Conservation (phyloP, 2,113 vertebrate species). For the Apteryx mantelli region DNA sequence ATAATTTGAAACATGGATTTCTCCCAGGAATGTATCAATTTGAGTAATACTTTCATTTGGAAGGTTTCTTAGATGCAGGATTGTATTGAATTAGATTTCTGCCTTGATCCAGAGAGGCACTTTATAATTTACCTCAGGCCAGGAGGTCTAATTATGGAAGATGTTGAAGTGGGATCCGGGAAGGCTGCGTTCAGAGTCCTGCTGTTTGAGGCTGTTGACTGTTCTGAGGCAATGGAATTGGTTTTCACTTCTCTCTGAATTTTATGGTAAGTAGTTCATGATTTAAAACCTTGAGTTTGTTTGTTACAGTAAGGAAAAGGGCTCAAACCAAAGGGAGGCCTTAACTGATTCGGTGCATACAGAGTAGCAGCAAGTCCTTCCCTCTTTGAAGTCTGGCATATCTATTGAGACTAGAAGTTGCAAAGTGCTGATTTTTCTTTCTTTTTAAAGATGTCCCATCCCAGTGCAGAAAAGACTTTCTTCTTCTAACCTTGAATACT, state of each 20-base stretch:
- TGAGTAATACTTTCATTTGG: neutral
- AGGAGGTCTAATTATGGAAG: neutral
- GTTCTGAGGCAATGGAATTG: rapidly evolving
- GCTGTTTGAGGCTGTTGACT: rapidly evolving
- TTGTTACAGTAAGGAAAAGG: neutral
- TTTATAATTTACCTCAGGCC: neutral
- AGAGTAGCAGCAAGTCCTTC: neutral
- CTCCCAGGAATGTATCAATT: neutral
- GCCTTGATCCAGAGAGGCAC: neutral
- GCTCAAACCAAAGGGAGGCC: neutral
- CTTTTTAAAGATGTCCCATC: neutral
- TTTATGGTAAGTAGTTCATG: neutral
- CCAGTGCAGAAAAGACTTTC: neutral
- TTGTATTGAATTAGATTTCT: neutral
- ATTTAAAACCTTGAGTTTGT: neutral
- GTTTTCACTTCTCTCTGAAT: neutral
- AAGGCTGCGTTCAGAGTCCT: neutral
- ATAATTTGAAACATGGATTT: neutral
- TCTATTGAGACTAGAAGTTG: neutral
- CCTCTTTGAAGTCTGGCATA: neutral
- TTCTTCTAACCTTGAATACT: neutral
- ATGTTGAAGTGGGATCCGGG: neutral
- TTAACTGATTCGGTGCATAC: rapidly evolving
- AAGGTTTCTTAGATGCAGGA: neutral
- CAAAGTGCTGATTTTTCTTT: rapidly evolving